A percentile compares a stretch with the other conserved stretches of the same genome.
phyloP scores from a whole-genome alignment of 2,888 invertebrate species.

The Arenicola marina region DNA sequence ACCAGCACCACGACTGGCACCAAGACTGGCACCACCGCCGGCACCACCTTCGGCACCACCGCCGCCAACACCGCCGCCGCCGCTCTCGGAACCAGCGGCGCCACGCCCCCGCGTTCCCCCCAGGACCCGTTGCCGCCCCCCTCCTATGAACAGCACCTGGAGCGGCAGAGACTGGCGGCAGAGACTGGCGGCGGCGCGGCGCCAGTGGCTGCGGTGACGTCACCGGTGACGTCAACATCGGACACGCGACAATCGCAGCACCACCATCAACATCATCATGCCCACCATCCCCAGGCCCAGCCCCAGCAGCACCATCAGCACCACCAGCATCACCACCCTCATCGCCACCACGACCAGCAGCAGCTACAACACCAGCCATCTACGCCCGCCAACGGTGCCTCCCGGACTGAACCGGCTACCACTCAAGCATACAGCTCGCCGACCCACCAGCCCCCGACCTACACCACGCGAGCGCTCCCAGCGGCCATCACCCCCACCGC shows the following conservation, averaged over 20 bases:
- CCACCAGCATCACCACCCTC: neutral
- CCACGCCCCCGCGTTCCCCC: slow-evolving; percentile 84
- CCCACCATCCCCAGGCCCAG: neutral
- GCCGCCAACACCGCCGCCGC: slow-evolving; percentile 85
- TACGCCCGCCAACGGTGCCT: neutral
- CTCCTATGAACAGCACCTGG: slow-evolving; percentile 68
- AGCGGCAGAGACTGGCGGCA: slow-evolving; percentile 31
- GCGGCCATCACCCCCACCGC: neutral
- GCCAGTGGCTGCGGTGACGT: neutral
- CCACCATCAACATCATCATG: neutral
- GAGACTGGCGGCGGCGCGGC: neutral
- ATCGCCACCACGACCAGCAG: neutral
- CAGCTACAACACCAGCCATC: neutral
- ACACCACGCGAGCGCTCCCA: too few species aligned
- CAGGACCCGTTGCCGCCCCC: slow-evolving; percentile 61
- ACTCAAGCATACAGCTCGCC: neutral
- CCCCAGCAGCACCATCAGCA: neutral
- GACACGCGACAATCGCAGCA: neutral
- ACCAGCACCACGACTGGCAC: slow-evolving; percentile 31
- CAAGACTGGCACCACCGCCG: slow-evolving; percentile 59
- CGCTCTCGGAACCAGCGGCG: too few species aligned
- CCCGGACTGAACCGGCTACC: neutral
- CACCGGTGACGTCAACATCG: neutral
- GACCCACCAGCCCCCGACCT: neutral
- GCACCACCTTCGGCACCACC: slow-evolving; percentile 70